Conservation (phyloP, 2,113 vertebrate genomes). For the Hiodon alosoides region DNA sequence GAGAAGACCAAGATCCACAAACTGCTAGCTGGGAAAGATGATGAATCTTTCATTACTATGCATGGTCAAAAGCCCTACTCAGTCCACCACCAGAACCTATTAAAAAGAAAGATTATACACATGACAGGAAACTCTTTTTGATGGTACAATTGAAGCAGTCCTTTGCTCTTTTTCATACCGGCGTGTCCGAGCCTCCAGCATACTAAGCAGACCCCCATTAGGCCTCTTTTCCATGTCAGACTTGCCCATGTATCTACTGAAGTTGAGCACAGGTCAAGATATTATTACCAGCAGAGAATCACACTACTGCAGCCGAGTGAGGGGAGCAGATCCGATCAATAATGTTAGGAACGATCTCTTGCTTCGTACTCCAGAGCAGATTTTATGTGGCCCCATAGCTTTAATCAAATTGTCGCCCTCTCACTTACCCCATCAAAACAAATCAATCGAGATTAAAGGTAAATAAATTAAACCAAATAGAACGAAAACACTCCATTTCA, state of each 20-base stretch:
- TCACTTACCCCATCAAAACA: background rate
- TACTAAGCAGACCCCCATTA: too few species aligned
- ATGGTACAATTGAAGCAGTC: background rate
- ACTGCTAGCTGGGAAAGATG: background rate
- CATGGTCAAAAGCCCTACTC: background rate
- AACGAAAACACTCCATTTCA: background rate
- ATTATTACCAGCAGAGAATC: background rate
- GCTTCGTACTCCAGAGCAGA: background rate
- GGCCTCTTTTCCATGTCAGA: background rate
- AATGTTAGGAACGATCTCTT: background rate
- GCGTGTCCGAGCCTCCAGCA: too few species aligned
- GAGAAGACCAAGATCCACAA: too few species aligned
- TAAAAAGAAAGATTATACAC: conserved; percentile 8
- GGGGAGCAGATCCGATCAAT: background rate
- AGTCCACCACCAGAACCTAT: background rate
- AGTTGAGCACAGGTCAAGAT: background rate
- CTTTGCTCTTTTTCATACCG: background rate
- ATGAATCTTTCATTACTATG: conserved; percentile 12
- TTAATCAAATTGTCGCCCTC: background rate
- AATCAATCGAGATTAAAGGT: conserved; percentile 12
- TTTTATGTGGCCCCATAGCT: background rate
- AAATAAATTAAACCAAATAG: background rate
- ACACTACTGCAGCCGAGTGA: background rate
- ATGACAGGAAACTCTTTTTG: background rate
- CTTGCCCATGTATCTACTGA: background rate